These are phyloP conservation scores for Calycopis cecrops DNA, from an alignment of 1,140 invertebrate genomes.

Conservation along the genomic window DNA sequence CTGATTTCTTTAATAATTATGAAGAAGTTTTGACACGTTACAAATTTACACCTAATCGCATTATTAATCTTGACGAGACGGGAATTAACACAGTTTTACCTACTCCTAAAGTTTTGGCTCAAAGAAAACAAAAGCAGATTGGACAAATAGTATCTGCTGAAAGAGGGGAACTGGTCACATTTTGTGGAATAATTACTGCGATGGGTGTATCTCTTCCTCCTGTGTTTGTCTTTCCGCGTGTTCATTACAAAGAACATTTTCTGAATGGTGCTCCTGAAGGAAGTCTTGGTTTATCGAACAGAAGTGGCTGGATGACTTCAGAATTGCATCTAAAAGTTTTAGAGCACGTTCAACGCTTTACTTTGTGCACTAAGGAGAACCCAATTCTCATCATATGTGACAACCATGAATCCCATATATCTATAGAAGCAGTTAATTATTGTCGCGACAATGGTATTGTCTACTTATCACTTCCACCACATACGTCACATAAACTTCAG, in stretches of 20 bases:
- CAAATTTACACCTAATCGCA: conserved; percentile 31
- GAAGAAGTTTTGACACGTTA: conserved; percentile 23
- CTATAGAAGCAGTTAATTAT: conserved; percentile 22
- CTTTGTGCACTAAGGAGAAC: conserved; percentile 40
- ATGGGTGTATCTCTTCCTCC: conserved; percentile 45
- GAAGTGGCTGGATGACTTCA: conserved; percentile 71
- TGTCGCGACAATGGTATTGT: conserved; percentile 18
- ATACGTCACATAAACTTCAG: conserved; percentile 52
- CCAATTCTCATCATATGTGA: conserved; percentile 40
- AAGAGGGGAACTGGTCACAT: conserved; percentile 51
- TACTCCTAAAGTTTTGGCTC: conserved; percentile 46
- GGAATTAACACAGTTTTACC: conserved; percentile 48
- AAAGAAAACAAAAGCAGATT: conserved; percentile 45
- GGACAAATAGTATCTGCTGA: conserved; percentile 52
- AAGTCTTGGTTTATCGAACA: conserved; percentile 52
- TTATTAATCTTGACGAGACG: conserved; percentile 72
- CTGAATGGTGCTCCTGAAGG: conserved; percentile 54
- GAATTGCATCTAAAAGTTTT: conserved; percentile 59
- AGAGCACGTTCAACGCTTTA: conserved; percentile 39
- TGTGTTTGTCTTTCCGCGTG: conserved; percentile 45
- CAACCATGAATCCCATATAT: conserved; percentile 22
- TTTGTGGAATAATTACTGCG: conserved; percentile 44
- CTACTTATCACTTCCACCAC: conserved; percentile 35
- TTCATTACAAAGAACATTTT: conserved; percentile 45
- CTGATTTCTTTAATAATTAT: conserved; percentile 28